Conservation (phyloP, 2,888 invertebrate genomes). For the Galeopsomyia nigrocyanea region DNA sequence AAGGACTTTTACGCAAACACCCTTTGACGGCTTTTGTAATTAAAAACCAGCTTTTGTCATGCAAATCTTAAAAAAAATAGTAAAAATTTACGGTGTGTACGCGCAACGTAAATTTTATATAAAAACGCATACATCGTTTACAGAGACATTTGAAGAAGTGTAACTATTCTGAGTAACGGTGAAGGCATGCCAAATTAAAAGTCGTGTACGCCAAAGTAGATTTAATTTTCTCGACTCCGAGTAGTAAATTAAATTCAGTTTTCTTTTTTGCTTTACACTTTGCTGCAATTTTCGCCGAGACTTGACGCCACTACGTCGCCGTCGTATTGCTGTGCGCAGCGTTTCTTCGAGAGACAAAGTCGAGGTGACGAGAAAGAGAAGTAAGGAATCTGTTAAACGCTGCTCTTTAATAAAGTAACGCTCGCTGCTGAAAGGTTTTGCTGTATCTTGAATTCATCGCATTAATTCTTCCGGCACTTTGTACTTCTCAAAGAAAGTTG, state of each 20-base stretch:
- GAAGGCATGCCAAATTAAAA: not conserved
- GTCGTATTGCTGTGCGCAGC: slow-evolving; percentile 12
- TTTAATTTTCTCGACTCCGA: slow-evolving; percentile 17
- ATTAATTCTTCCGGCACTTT: too few relatives aligned
- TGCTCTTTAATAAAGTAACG: slow-evolving; percentile 30
- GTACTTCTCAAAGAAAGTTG: too few relatives aligned
- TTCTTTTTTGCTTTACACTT: slow-evolving; percentile 2
- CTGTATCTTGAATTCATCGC: not conserved
- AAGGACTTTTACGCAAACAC: too few relatives aligned
- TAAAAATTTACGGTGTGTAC: too few relatives aligned
- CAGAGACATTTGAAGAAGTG: too few relatives aligned
- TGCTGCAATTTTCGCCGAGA: slow-evolving; percentile 11
- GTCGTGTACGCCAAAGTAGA: slow-evolving; percentile 7
- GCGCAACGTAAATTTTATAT: too few relatives aligned
- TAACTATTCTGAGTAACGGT: not conserved
- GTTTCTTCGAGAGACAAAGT: slow-evolving; percentile 6
- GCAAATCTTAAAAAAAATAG: too few relatives aligned
- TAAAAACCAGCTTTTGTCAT: too few relatives aligned
- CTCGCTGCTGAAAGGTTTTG: not conserved
- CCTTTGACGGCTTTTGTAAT: too few relatives aligned
- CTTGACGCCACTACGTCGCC: not conserved
- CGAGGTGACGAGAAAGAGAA: not conserved
- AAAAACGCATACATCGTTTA: too few relatives aligned
- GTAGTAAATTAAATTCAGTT: slow-evolving; percentile 23
- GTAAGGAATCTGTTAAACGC: slow-evolving; percentile 13